Percentiles rank a stretch among this genome's conserved stretches.
Evolutionary conservation across 2,113 vertebrate genomes (phyloP).

Genomic region (Phyllopteryx taeniolatus): DNA sequence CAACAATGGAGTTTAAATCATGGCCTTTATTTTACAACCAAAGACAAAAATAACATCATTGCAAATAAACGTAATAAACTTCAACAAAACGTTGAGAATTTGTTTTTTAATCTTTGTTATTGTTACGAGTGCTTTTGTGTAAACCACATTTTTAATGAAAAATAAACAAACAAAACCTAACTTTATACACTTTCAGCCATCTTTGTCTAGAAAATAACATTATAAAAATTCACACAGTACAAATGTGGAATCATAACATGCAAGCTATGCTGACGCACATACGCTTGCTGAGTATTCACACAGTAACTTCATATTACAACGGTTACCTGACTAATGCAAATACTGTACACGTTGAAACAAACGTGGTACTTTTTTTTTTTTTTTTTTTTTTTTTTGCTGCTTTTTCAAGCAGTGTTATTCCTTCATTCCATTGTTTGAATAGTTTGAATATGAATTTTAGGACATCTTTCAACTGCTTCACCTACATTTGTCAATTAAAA

Average conservation of each 20-base stretch:
- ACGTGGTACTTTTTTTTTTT: constrained; percentile 76
- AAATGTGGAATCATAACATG: constrained; percentile 94
- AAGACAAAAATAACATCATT: constrained; percentile 74
- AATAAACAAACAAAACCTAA: constrained; percentile 79
- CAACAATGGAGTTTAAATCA: constrained; percentile 43
- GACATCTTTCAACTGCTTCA: constrained; percentile 35
- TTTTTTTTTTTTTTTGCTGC: constrained; percentile 42
- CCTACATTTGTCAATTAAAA: constrained; percentile 71
- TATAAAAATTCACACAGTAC: constrained; percentile 99
- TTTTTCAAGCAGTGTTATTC: constrained; percentile 28
- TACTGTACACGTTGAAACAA: constrained; percentile 85
- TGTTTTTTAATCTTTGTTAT: constrained; percentile 72
- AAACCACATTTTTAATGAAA: constrained; percentile 89
- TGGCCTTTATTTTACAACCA: constrained; percentile 79
- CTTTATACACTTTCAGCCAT: constrained; percentile 59
- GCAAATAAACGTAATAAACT: constrained; percentile 80
- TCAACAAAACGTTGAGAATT: constrained; percentile 91
- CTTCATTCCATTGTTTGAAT: constrained; percentile 72
- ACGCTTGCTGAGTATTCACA: constrained; percentile 91
- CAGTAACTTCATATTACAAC: constrained; percentile 76
- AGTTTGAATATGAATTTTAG: constrained; percentile 43
- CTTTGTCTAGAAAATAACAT: constrained; percentile 98
- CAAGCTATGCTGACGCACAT: constrained; percentile 89
- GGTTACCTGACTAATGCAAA: constrained; percentile 81
- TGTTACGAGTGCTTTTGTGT: constrained; percentile 75